Percentiles rank a stretch among this genome's conserved stretches.
phyloP scores from a whole-genome alignment of 2,888 invertebrate genomes.

The Erebia ligea region DNA sequence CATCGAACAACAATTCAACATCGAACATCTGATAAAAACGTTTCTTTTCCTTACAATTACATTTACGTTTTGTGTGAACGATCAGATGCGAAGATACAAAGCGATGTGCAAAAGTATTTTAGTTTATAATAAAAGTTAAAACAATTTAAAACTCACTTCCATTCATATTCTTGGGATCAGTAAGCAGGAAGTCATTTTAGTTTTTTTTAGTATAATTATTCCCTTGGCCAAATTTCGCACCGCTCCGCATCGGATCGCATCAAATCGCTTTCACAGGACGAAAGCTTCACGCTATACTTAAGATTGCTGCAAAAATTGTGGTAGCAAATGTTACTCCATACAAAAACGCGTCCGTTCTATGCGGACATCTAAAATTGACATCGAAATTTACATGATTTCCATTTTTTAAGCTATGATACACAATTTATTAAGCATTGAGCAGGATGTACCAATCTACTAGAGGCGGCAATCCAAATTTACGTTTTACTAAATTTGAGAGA shows the following conservation, averaged over 20 bases:
- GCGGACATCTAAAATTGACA: constrained; percentile 78
- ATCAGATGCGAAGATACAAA: not conserved
- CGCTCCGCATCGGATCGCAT: constrained; percentile 12
- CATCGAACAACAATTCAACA: constrained; percentile 58
- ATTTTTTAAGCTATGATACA: constrained; percentile 78
- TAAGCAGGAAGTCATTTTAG: not conserved
- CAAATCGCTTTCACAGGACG: constrained; percentile 4
- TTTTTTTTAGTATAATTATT: not conserved
- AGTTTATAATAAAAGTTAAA: not conserved
- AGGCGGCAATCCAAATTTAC: not conserved
- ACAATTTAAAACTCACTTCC: no score
- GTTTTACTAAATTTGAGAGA: not conserved
- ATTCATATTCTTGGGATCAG: not conserved
- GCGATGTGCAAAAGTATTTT: not conserved
- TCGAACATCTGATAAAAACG: constrained; percentile 68
- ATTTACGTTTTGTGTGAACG: constrained; percentile 35
- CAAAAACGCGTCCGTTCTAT: constrained; percentile 66
- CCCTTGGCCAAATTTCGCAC: constrained; percentile 21
- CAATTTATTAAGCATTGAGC: constrained; percentile 49
- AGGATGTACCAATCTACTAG: constrained; percentile 6
- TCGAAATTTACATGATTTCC: constrained; percentile 76
- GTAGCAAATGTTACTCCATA: constrained; percentile 71
- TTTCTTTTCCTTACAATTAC: constrained; percentile 53
- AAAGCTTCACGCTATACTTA: constrained; percentile 20
- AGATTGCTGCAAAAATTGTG: constrained; percentile 70